Base-by-base conservation (phyloP, 2,888 invertebrate genomes). In the Eristalis arbustorum region DNA sequence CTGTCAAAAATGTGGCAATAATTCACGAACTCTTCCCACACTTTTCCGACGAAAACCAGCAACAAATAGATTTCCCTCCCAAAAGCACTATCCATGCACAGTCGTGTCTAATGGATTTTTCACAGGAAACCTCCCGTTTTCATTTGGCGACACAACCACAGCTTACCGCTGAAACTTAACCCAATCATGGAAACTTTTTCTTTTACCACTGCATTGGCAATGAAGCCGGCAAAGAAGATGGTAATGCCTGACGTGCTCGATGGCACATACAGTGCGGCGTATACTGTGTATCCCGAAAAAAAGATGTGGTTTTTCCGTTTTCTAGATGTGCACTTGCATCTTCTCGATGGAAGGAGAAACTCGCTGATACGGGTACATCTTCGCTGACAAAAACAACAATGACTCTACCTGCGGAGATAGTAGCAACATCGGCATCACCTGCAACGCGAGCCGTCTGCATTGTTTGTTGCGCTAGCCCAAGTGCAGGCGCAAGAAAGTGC, bases 331-430 rank as follows among this genome's bases (percentile, higher is more conserved):
- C 49, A 49, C 49, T 49, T 49, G 42, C 67, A 75, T 69, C 80
- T 69, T 71, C 68, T 78, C 23, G 63, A n/a, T 31, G 61, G 64
- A 69, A 69, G 63, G 84, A 84, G 84, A 84, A 84, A 84, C 67
- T 84, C 61, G 11, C 34, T 37, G 31, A 57, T 79, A 31, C 31
- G 31, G 5, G 31, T 31, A 49, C 69, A 57, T 74, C 73, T 57
- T 67, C 23, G 67, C 64, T 11, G 40, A 40, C 23, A 59, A 61
- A 42, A 61, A 31, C 37, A 84, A 66, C 71, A 75, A 67, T 34
- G 14, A 37, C n/a, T 23, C 13, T 37, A 31, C 18, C 61, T 59
- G 25, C 3, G 25, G 25, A 1, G 25, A 22, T 63, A n/a, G n/a
- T n/a, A n/a, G n/a, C 77, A 62, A n/a, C 66, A 18, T 18, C 49